phyloP scores from a whole-genome alignment of 2,113 vertebrate genomes.

The Columba livia region DNA sequence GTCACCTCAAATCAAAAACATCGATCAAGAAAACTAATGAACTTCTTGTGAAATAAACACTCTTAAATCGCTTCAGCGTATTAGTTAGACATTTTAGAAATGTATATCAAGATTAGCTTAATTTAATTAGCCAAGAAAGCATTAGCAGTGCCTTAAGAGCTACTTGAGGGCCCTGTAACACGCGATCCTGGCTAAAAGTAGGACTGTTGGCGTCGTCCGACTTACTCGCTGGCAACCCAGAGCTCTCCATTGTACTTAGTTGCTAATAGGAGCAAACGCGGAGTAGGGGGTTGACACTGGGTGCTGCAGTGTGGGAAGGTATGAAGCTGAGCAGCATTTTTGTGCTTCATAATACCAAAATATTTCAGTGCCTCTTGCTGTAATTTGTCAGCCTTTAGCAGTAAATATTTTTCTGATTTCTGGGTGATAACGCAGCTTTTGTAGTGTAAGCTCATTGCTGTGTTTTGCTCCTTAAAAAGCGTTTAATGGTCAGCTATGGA shows the following conservation, averaged over 20 bases:
- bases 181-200: constrained; percentile 14
- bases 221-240: background rate
- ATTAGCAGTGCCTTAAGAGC: constrained; percentile 41
- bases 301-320: background rate
- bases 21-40: background rate
- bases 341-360: background rate
- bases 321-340: background rate
- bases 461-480: background rate
- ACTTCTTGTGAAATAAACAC: background rate
- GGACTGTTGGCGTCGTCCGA: background rate
- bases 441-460: rapidly evolving
- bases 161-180: constrained; percentile 37
- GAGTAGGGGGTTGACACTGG: background rate
- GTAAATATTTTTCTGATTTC: background rate
- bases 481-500: background rate
- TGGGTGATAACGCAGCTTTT: background rate
- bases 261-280: background rate
- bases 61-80: background rate
- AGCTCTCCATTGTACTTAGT: constrained; percentile 69
- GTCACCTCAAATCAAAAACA: background rate
- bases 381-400: background rate
- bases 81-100: constrained; percentile 31
- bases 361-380: background rate
- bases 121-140: constrained; percentile 58
- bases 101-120: constrained; percentile 38